Evolutionary conservation across 2,113 vertebrate species (phyloP).

Genomic region (Tauraco erythrolophus): DNA sequence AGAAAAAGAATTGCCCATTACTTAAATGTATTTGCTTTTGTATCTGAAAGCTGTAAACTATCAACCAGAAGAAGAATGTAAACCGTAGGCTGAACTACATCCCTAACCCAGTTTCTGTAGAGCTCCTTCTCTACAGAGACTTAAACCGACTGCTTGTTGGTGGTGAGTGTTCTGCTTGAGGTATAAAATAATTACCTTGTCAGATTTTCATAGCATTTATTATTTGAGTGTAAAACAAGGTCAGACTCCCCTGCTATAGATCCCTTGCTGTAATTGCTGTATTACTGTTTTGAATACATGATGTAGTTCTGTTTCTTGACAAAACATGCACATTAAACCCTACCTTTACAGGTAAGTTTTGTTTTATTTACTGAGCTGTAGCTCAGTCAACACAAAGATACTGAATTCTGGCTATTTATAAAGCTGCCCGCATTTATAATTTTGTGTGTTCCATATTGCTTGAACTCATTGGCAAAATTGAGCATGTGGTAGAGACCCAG

Average conservation of each 20-base stretch:
- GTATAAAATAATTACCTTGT: constrained; percentile 45
- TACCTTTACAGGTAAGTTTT: background rate
- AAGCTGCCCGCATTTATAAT: background rate
- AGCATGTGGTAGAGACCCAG: background rate
- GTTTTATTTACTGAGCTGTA: background rate
- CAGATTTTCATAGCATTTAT: constrained; percentile 4
- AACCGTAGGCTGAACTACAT: background rate
- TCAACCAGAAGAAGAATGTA: background rate
- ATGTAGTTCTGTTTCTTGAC: background rate
- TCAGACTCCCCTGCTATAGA: background rate
- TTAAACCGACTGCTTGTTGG: background rate
- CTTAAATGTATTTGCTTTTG: background rate
- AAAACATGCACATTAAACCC: background rate
- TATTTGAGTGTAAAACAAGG: background rate
- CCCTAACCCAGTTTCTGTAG: constrained; percentile 1
- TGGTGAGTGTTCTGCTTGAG: background rate
- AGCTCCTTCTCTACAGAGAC: background rate
- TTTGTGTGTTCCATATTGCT: background rate
- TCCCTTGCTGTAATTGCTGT: background rate
- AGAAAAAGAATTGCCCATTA: background rate
- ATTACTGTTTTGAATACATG: background rate
- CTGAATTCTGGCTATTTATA: background rate
- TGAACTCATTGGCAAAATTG: background rate
- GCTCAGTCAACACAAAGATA: background rate
- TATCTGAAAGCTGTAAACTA: background rate